Base-by-base conservation (phyloP, 1,140 invertebrate genomes). In the Samia ricini region DNA sequence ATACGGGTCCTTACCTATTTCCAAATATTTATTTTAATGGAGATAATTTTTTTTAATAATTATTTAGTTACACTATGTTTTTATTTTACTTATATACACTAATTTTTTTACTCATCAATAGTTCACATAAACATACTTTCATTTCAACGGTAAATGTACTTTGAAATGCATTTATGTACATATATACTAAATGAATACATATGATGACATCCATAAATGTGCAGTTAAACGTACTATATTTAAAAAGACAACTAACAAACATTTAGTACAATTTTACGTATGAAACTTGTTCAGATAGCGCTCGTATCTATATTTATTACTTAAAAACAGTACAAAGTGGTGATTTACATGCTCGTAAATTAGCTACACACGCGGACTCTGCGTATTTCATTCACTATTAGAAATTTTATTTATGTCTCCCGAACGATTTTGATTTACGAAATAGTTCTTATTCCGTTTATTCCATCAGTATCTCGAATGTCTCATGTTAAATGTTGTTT, bases 281-380 rank as follows among this genome's bases (percentile, higher is more conserved):
- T 42, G 33, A 55, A 23, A 55, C 15, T 55, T 24, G 52, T 55
- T 24, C 52, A 55, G 24, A 22, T 7, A 22, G 7, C 20, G 20
- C 22, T 22, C 33, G 15, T 10, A 8, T 42, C 33, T 33, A 36
- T 36, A 33, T 20, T 26, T 57, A 57, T 33, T 57, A 33, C 56
- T 33, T 36, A 57, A 33, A 36, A 33, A 57, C 56, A 21, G 24
- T 57, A 42, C 33, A 36, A 57, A 57, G 20, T 57, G 20, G 24
- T 57, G 33, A 57, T 33, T 57, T 57, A 33, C n/a, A 33, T 1
- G 19, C n/a, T 57, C 56, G 56, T 57, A 57, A 57, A 57, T 57
- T 57, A 57, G 29, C 29, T 15, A 18, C 26, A 36, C 26, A 57
- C 24, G 19, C 24, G 26, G 33, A 57, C 56, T n/a, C n/a, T 10